phyloP scores from a whole-genome alignment of 2,113 vertebrate genomes.

The Cryptoleucopteryx plumbea region DNA sequence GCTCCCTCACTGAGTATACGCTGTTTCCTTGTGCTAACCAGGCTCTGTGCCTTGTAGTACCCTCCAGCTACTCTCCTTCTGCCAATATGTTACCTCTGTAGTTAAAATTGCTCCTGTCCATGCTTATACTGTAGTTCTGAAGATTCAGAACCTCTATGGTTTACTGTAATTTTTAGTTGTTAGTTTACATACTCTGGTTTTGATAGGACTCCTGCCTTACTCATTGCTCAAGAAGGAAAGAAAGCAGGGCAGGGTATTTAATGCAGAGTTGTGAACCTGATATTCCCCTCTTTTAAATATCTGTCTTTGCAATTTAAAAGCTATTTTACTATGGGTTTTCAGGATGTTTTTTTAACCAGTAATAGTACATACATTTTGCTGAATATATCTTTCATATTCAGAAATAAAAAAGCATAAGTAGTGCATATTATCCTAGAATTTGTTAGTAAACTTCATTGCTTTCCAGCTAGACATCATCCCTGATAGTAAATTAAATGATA shows the following conservation, averaged over 20 bases:
- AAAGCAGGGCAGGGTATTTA: neutral
- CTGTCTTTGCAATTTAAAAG: neutral
- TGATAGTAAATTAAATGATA: neutral
- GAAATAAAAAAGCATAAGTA: neutral
- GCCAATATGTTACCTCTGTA: neutral
- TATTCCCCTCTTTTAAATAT: neutral
- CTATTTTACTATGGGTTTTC: neutral
- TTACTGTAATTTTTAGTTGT: neutral
- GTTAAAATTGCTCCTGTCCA: neutral
- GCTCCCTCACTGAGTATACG: neutral
- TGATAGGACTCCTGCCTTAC: neutral
- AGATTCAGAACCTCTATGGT: neutral
- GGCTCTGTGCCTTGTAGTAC: neutral
- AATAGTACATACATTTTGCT: neutral
- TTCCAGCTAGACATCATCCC: neutral
- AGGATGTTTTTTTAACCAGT: neutral
- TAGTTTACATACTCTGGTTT: neutral
- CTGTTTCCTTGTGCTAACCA: neutral
- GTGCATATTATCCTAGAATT: neutral
- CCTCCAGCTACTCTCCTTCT: neutral
- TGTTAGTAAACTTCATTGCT: neutral
- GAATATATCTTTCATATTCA: neutral
- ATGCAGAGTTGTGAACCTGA: neutral
- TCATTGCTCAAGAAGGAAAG: neutral
- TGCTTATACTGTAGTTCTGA: neutral